Conservation (phyloP, 2,797 vertebrate species). For the Platyrinchus mystaceus region DNA sequence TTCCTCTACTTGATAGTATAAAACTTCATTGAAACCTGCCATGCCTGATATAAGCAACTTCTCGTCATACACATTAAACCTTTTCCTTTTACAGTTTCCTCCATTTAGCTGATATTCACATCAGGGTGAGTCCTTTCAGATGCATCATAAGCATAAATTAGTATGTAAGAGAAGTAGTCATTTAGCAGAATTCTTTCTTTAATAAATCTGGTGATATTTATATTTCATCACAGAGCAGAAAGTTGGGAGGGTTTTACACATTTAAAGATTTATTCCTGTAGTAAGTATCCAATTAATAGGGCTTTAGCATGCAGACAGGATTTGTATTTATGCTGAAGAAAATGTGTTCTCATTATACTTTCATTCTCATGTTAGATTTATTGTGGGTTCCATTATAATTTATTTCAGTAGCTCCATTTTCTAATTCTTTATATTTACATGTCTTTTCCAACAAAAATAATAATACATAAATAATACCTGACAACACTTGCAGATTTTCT, state of each 20-base stretch:
- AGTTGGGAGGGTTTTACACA: conserved; percentile 54
- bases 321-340: conserved; percentile 76
- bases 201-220: conserved; percentile 65
- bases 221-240: conserved; percentile 67
- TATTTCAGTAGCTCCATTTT: conserved; percentile 71
- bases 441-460: conserved; percentile 75
- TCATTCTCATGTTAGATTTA: conserved; percentile 73
- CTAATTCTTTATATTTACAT: conserved; percentile 75
- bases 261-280: conserved; percentile 69
- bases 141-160: conserved; percentile 59
- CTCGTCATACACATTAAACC: conserved; percentile 37
- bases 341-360: conserved; percentile 75
- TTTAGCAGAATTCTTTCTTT: conserved; percentile 63
- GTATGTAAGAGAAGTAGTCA: conserved; percentile 54
- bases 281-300: conserved; percentile 76
- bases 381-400: conserved; percentile 70
- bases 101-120: conserved; percentile 31
- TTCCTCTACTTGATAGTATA: conserved; percentile 45
- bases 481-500: conserved; percentile 61
- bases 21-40: conserved; percentile 52
- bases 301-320: conserved; percentile 70
- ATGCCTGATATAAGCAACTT: conserved; percentile 8
- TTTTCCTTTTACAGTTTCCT: conserved; percentile 33
- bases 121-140: conserved; percentile 32
- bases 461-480: conserved; percentile 76